Percentiles rank a stretch among this genome's conserved stretches.
phyloP scores from a whole-genome alignment of 2,888 invertebrate species.

The Rhagium mordax region DNA sequence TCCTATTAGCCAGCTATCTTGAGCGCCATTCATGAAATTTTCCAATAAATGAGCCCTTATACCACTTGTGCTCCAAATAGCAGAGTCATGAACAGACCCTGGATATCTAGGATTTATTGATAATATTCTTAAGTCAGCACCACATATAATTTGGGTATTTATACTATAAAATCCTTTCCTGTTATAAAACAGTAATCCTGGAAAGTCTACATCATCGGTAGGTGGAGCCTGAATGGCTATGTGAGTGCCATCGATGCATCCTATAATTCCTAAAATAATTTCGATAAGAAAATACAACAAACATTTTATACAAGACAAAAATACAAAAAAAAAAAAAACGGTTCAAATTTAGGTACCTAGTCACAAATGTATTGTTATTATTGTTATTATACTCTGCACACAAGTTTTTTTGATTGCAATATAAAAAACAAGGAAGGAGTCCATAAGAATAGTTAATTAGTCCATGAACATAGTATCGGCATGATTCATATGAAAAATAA shows the following conservation, averaged over 20 bases:
- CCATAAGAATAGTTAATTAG: no score
- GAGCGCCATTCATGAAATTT: background rate
- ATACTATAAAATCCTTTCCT: background rate
- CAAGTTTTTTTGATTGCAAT: no score
- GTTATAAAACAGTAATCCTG: background rate
- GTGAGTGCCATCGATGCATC: background rate
- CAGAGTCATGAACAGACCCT: slow-evolving; percentile 14
- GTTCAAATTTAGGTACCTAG: no score
- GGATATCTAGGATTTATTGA: slow-evolving; percentile 11
- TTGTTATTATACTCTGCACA: no score
- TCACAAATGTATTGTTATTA: no score
- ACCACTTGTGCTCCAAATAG: slow-evolving; percentile 2
- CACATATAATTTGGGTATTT: slow-evolving; percentile 19
- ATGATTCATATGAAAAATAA: no score
- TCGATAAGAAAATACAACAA: no score
- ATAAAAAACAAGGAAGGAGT: no score
- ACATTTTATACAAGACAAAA: no score
- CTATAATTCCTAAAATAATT: background rate
- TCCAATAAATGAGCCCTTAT: background rate
- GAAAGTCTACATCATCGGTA: background rate
- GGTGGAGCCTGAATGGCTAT: background rate
- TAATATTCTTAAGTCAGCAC: slow-evolving; percentile 7
- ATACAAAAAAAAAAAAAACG: no score
- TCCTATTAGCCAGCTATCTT: background rate
- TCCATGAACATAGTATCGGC: no score